A percentile compares a stretch with the other conserved stretches of the same genome.
These are phyloP conservation scores for Oreonectes daqikongensis DNA, from an alignment of 2,797 vertebrate species.

Conservation along the genomic window DNA sequence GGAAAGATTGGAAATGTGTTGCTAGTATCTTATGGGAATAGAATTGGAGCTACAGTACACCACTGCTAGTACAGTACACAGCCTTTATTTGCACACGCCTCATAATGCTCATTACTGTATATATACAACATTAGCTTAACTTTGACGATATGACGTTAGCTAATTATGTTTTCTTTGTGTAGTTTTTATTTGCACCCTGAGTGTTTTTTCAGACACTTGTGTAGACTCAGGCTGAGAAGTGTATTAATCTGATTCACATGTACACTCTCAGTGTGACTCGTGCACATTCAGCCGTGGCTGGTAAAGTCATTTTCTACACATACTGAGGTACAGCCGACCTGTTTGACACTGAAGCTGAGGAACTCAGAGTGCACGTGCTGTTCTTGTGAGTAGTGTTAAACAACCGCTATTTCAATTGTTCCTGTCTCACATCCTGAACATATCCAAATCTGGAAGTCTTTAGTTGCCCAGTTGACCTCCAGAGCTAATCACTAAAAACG, in stretches of 20 bases:
- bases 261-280: conserved; percentile 18
- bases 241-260: conserved; percentile 22
- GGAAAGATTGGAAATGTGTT: conserved; percentile 9
- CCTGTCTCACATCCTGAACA: conserved; percentile 37
- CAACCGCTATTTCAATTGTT: conserved; percentile 29
- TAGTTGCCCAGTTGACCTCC: conserved; percentile 49
- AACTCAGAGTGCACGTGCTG: background rate
- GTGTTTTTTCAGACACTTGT: conserved; percentile 6
- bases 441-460: conserved; percentile 61
- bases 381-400: background rate
- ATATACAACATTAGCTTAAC: background rate
- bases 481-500: conserved; percentile 47
- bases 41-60: background rate
- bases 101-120: background rate
- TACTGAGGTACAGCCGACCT: background rate
- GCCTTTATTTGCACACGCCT: background rate
- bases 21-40: conserved; percentile 3
- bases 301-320: conserved; percentile 24
- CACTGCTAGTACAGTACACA: conserved; percentile 22
- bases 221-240: conserved; percentile 7
- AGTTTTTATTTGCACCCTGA: background rate
- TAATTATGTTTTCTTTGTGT: conserved; percentile 1
- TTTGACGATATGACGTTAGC: background rate
- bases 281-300: conserved; percentile 27
- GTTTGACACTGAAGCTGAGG: background rate